Evolutionary conservation across 2,888 invertebrate species (phyloP), one percentile per base, ranked within the genome.

Genomic region (Dolichomitus sp.): DNA sequence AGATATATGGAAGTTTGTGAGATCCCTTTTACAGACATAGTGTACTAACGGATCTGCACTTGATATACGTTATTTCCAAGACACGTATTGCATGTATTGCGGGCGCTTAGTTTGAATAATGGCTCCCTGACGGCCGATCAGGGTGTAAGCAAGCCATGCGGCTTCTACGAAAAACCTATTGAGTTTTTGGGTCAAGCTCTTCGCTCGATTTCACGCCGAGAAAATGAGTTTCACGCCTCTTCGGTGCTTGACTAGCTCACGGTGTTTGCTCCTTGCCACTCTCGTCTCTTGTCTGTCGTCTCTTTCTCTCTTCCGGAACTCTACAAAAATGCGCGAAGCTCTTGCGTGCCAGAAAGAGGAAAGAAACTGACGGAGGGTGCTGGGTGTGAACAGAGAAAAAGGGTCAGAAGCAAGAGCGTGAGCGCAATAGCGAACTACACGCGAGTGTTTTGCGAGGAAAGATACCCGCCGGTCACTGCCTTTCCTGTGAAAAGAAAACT

Each of bases 171-270:
- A 88, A 90, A 90, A 89, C 85, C 87, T 88, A 88, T 88, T 86
- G 76, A 84, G 88, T 90, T 89, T 90, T 88, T 90, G 86, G 87
- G 86, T 86, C 88, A 84, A 85, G 78, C 85, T 74, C 72, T 48
- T 84, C 87, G 87, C 89, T 87, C 89, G 88, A 90, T 89, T 89
- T 88, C 88, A 87, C 89, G 81, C 86, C 85, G 85, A 88, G 89
- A 87, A 91, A 90, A 91, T 90, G 89, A 91, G 89, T 88, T 91
- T 85, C 89, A 87, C 87, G 80, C 84, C 82, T 80, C 84, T 80
- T 79, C 83, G 83, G 81, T 74, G 73, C 80, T 82, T 80, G 59
- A 70, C 77, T 69, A 66, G 69, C 78, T 72, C 68, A 74, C 76
- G 66, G 79, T 85, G 76, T 83, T 83, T 83, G 73, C 83, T 69